Evolutionary conservation across 2,113 vertebrate species (phyloP).

Genomic region (Chloebia gouldiae): DNA sequence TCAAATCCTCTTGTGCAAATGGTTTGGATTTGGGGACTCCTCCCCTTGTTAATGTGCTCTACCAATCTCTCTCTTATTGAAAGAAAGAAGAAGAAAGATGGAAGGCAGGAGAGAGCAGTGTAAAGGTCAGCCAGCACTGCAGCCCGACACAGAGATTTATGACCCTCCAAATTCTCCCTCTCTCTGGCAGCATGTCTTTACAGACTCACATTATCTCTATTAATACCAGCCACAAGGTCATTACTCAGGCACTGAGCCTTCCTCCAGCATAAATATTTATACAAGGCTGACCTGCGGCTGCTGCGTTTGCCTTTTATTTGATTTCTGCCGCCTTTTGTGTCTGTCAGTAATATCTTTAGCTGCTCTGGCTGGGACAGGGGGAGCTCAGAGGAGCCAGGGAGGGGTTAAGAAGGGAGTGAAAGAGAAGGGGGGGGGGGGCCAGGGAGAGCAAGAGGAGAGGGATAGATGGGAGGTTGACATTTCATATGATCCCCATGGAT

Average conservation of each 20-base stretch:
- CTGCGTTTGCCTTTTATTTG: conserved; percentile 79
- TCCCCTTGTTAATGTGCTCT: background rate
- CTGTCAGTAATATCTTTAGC: conserved; percentile 77
- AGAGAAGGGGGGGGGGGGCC: background rate
- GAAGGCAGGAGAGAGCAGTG: conserved; percentile 34
- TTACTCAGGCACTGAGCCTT: conserved; percentile 80
- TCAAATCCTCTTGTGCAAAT: background rate
- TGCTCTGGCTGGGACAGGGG: conserved; percentile 67
- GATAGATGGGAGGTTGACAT: background rate
- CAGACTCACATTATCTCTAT: conserved; percentile 81
- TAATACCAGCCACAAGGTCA: conserved; percentile 82
- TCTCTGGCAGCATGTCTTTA: conserved; percentile 71
- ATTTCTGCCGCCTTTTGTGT: conserved; percentile 83
- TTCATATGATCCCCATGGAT: background rate
- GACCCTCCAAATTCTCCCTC: conserved; percentile 44
- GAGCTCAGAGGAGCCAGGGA: conserved; percentile 67
- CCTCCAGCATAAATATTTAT: conserved; percentile 85
- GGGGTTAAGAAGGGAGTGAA: background rate
- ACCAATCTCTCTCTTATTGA: background rate
- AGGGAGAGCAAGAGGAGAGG: background rate
- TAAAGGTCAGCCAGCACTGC: conserved; percentile 65
- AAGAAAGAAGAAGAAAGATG: conserved; percentile 10
- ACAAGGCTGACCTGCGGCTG: conserved; percentile 78
- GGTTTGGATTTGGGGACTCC: background rate
- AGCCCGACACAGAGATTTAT: conserved; percentile 67